These are phyloP conservation scores for Tridacna gigas DNA, from an alignment of 2,888 invertebrate genomes.

Conservation along the genomic window DNA sequence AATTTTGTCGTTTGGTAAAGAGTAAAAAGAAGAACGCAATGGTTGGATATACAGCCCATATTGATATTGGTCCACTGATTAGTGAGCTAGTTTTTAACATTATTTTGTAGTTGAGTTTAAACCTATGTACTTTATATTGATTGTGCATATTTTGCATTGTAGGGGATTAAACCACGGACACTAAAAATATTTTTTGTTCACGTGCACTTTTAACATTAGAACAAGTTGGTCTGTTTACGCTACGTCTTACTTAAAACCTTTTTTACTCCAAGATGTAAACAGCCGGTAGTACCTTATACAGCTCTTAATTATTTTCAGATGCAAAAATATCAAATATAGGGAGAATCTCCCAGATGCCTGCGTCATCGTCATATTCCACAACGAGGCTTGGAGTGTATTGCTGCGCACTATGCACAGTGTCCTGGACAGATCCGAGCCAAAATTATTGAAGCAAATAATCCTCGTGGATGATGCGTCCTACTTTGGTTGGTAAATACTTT, in stretches of 20 bases:
- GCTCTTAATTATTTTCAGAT: constrained; percentile 68
- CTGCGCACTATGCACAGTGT: constrained; percentile 95
- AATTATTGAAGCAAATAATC: constrained; percentile 93
- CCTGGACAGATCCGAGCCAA: constrained; percentile 90
- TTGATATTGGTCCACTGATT: no score
- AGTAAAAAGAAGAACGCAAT: no score
- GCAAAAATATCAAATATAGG: constrained; percentile 74
- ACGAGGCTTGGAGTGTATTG: constrained; percentile 95
- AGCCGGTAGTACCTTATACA: neutral
- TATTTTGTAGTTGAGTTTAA: no score
- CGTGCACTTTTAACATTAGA: neutral
- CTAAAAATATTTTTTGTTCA: no score
- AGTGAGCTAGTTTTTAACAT: no score
- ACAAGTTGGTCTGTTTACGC: neutral
- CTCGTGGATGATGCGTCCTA: constrained; percentile 96
- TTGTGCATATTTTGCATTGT: no score
- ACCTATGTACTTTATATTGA: no score
- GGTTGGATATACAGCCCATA: no score
- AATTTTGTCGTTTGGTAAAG: no score
- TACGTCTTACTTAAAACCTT: neutral
- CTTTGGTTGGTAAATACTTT: constrained; percentile 83
- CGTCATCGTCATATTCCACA: constrained; percentile 97
- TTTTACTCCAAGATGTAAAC: neutral
- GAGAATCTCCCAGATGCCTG: constrained; percentile 91
- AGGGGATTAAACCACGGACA: no score